Conservation (phyloP, 2,888 invertebrate species). For the Ceraclea dissimilis region DNA sequence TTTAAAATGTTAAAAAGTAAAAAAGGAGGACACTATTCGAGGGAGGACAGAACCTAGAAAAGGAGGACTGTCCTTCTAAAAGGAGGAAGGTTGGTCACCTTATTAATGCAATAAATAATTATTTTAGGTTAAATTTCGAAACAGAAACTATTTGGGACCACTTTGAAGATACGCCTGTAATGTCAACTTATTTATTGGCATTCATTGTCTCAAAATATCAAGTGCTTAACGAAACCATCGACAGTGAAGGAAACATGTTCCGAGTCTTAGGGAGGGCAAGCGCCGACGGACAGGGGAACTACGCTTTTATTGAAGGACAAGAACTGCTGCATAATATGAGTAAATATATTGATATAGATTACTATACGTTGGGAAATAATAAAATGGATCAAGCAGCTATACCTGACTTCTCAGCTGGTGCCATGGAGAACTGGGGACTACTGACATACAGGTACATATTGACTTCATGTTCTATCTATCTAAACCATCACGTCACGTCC, state of each 20-base stretch:
- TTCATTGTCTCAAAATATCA: slow-evolving; percentile 74
- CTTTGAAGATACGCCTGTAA: slow-evolving; percentile 53
- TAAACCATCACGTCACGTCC: too few relatives aligned
- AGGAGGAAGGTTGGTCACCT: too few relatives aligned
- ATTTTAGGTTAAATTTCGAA: not conserved
- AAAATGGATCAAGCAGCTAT: slow-evolving; percentile 68
- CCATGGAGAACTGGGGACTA: slow-evolving; percentile 83
- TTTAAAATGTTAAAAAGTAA: too few relatives aligned
- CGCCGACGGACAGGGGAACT: slow-evolving; percentile 39
- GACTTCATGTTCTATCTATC: too few relatives aligned
- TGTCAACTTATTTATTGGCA: slow-evolving; percentile 79
- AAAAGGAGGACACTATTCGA: not conserved
- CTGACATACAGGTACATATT: slow-evolving; percentile 58
- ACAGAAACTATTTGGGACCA: slow-evolving; percentile 30
- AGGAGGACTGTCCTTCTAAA: too few relatives aligned
- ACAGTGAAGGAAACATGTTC: slow-evolving; percentile 14
- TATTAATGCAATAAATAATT: too few relatives aligned
- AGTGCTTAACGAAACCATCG: slow-evolving; percentile 22
- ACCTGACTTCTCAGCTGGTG: slow-evolving; percentile 69
- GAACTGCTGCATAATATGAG: slow-evolving; percentile 44
- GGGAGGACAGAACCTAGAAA: too few relatives aligned
- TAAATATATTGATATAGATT: slow-evolving; percentile 47
- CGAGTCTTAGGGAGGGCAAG: slow-evolving; percentile 40
- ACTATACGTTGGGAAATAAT: slow-evolving; percentile 40
- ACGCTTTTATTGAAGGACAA: slow-evolving; percentile 40